phyloP scores from a whole-genome alignment of 1,140 invertebrate genomes.

The Drosophila setifemur region DNA sequence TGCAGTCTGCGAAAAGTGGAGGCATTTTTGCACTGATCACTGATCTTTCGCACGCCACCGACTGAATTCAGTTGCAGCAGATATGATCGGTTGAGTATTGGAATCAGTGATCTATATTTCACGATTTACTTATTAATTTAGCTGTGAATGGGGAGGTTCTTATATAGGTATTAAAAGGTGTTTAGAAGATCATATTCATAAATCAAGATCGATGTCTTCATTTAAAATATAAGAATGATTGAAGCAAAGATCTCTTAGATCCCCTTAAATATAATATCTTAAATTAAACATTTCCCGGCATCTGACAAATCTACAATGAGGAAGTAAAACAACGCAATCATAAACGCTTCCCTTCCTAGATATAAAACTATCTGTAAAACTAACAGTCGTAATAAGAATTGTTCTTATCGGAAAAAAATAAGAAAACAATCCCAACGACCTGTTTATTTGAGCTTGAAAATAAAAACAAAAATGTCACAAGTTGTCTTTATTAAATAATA shows the following conservation, averaged over 20 bases:
- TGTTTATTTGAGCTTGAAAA: constrained; percentile 20
- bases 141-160: neutral
- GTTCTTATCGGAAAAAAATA: constrained; percentile 14
- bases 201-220: too few relatives aligned
- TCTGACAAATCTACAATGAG: constrained; percentile 1
- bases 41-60: constrained; percentile 41
- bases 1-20: neutral
- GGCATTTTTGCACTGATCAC: neutral
- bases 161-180: too few relatives aligned
- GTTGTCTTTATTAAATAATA: constrained; percentile 21
- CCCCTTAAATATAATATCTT: too few relatives aligned
- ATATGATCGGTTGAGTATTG: neutral
- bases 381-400: constrained; percentile 22
- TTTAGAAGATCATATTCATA: too few relatives aligned
- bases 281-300: constrained; percentile 6
- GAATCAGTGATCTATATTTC: constrained; percentile 24
- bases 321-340: constrained; percentile 15
- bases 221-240: too few relatives aligned
- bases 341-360: constrained; percentile 1
- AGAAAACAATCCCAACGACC: constrained; percentile 4
- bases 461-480: neutral
- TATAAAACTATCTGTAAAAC: constrained; percentile 15
- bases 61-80: constrained; percentile 20
- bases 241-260: too few relatives aligned
- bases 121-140: constrained; percentile 8